Evolutionary conservation across 2,888 invertebrate genomes (phyloP), one percentile per base, ranked within the genome.

Genomic region (Ochropleura leucogaster): DNA sequence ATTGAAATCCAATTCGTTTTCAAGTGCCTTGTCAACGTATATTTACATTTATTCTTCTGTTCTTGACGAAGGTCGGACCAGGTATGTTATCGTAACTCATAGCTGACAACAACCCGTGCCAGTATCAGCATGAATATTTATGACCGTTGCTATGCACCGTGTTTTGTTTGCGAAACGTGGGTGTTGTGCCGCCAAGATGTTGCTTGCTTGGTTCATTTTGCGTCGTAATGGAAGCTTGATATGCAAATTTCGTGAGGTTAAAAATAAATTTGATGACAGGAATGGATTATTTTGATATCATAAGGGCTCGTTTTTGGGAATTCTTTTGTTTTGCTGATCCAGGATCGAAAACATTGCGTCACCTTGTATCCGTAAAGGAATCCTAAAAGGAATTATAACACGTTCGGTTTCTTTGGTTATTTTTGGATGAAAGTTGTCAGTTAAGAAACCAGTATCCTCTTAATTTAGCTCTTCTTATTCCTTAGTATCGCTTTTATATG

Each of bases 11-110:
- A 75, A 79, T 79, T 71, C 65, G 62, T 69, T 72, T 57, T 30
- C 60, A 62, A 74, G 68, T 68, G 68, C 42, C 66, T 78, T 72
- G 73, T 78, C 76, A 77, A 74, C 64, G 53, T 16, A 72, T 75
- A 82, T 82, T 83, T 82, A 72, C 84, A 73, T 77, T 47, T 59
- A 64, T 55, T 60, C 51, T 68, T 80, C 83, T 70, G 72, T 40
- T 72, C 72, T 80, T 79, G 70, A 76, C 79, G 85, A 89, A 90
- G 90, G 90, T 89, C 89, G 85, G 83, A 78, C 80, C 90, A 91
- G 90, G 90, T 90, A 91, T 88, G 86, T 84, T 88, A 89, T 88
- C 90, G 80, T 83, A 67, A 76, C 79, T 84, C 83, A 80, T 83
- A 74, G 77, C 81, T 72, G 78, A 65, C 79, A 72, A 73, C 82